phyloP scores from a whole-genome alignment of 2,113 vertebrate species.

The Boleophthalmus pectinirostris region DNA sequence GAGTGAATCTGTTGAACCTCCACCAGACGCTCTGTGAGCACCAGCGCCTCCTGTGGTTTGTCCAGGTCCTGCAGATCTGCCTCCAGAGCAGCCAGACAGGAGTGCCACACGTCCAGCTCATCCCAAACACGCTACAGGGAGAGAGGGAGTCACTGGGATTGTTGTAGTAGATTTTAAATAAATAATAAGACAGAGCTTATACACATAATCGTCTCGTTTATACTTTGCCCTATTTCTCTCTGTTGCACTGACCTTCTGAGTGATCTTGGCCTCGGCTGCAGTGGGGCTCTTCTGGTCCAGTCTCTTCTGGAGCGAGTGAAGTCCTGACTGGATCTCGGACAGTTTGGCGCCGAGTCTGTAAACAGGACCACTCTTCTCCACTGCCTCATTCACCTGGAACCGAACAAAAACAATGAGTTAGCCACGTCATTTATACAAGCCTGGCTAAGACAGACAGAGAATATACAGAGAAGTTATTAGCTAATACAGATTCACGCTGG shows the following conservation, averaged over 20 bases:
- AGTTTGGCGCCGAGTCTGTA: conserved; percentile 80
- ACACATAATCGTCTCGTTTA: no score
- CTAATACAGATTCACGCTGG: no score
- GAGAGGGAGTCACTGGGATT: not conserved
- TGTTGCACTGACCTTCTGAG: conserved; percentile 84
- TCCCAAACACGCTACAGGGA: conserved; percentile 85
- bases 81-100: conserved; percentile 83
- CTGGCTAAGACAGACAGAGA: not conserved
- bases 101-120: conserved; percentile 87
- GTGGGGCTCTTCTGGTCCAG: conserved; percentile 81
- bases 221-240: not conserved
- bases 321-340: conserved; percentile 81
- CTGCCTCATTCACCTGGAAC: conserved; percentile 78
- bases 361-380: conserved; percentile 80
- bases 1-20: conserved; percentile 83
- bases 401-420: not conserved
- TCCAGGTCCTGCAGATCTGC: conserved; percentile 87
- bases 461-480: no score
- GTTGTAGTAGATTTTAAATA: no score
- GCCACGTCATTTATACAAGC: not conserved
- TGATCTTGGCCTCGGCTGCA: conserved; percentile 80
- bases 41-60: conserved; percentile 77
- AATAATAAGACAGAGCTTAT: not conserved
- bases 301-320: conserved; percentile 81
- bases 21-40: conserved; percentile 81